Conservation (phyloP, 1,140 invertebrate species). For the Calliphora vicina region DNA sequence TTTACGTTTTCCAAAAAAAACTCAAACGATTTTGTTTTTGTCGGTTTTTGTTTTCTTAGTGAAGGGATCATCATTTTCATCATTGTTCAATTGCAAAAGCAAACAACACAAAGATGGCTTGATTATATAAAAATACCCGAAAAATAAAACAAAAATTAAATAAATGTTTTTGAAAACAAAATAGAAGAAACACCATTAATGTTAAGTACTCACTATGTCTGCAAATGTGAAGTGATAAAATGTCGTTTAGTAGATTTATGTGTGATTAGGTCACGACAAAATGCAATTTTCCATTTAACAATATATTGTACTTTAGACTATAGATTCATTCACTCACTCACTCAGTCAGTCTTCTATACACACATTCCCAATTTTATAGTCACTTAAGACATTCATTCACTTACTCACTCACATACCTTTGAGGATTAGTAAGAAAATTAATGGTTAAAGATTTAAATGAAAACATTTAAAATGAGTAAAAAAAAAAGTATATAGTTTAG, state of each 20-base stretch:
- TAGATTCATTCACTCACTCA: neutral
- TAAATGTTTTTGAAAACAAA: neutral
- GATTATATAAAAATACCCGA: neutral
- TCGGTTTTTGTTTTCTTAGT: neutral
- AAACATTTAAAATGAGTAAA: neutral
- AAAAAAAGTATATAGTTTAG: neutral
- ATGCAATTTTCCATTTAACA: slow-evolving; percentile 6
- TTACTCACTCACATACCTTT: neutral
- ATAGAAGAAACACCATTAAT: neutral
- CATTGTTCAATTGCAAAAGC: neutral
- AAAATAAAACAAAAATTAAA: neutral
- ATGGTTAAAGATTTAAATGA: neutral
- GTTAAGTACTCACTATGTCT: neutral
- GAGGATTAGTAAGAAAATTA: neutral
- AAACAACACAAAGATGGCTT: neutral
- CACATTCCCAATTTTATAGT: no score
- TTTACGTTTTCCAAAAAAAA: neutral
- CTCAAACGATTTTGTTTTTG: neutral
- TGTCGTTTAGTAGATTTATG: slow-evolving; percentile 16
- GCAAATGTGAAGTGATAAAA: neutral
- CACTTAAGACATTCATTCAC: neutral
- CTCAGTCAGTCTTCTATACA: neutral
- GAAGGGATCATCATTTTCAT: slow-evolving; percentile 4
- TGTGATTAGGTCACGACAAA: slow-evolving; percentile 12
- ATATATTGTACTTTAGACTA: neutral